Conservation (phyloP, 2,888 invertebrate genomes). For the Dastarcus helophoroides region DNA sequence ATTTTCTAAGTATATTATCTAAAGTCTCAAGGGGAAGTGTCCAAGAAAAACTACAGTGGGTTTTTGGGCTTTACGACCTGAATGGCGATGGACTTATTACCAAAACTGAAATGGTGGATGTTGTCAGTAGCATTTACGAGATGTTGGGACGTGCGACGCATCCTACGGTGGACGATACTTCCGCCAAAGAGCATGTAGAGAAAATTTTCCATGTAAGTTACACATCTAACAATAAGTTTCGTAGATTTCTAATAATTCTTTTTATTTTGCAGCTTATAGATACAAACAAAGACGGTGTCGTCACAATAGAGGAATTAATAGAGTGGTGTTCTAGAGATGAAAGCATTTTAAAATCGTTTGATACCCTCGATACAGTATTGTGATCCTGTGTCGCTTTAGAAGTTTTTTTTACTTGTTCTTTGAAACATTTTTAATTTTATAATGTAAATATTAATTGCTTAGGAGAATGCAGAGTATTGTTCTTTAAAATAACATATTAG, state of each 20-base stretch:
- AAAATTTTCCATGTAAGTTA: conserved; percentile 69
- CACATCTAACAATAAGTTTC: conserved; percentile 2
- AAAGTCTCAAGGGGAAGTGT: conserved; percentile 73
- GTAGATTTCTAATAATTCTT: conserved; percentile 1
- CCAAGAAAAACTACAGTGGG: conserved; percentile 80
- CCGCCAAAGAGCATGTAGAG: conserved; percentile 75
- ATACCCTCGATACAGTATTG: conserved; percentile 65
- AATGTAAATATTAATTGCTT: too few species aligned
- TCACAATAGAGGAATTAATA: conserved; percentile 69
- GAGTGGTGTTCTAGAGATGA: conserved; percentile 69
- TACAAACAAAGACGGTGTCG: conserved; percentile 66
- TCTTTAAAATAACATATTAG: too few species aligned
- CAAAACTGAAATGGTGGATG: conserved; percentile 72
- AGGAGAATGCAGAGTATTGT: too few species aligned
- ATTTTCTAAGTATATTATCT: conserved; percentile 72
- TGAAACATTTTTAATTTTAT: too few species aligned
- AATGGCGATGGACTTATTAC: conserved; percentile 79
- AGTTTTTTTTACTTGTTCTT: too few species aligned
- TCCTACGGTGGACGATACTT: conserved; percentile 58
- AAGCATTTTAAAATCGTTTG: conserved; percentile 54
- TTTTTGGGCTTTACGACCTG: conserved; percentile 77
- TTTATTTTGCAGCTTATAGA: conserved; percentile 59
- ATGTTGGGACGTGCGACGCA: conserved; percentile 71
- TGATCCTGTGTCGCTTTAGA: too few species aligned
- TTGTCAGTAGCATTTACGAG: conserved; percentile 75